These are phyloP conservation scores for Muricea muricata DNA, from an alignment of 92 coral and sea anemone species.

Conservation along the genomic window DNA sequence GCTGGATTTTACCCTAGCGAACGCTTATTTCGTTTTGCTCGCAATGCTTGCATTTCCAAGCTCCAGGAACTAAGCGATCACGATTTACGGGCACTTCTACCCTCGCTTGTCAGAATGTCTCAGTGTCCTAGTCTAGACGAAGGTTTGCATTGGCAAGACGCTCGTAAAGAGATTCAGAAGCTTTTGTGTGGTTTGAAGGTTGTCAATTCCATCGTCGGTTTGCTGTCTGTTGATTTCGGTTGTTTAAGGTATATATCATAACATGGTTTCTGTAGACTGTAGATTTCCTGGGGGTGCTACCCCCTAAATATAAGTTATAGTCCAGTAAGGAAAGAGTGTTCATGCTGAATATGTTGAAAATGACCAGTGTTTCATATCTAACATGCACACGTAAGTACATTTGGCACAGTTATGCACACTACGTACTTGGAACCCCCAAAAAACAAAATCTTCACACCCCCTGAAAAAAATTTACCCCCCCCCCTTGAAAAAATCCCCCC, in stretches of 20 bases:
- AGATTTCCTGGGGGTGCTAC: too few species aligned
- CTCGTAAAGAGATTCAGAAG: constrained; percentile 91
- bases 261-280: too few species aligned
- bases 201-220: constrained; percentile 89
- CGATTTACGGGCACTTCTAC: constrained; percentile 84
- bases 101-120: constrained; percentile 98
- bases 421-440: too few species aligned
- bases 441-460: too few species aligned
- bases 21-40: constrained; percentile 81
- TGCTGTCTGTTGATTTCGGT: constrained; percentile 93
- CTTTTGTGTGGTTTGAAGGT: constrained; percentile 90
- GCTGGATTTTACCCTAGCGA: constrained; percentile 75
- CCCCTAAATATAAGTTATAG: too few species aligned
- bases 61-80: constrained; percentile 68
- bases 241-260: constrained; percentile 72
- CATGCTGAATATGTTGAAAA: too few species aligned
- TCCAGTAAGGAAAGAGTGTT: too few species aligned
- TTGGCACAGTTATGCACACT: too few species aligned
- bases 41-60: constrained; percentile 79
- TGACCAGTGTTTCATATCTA: too few species aligned
- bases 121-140: constrained; percentile 96
- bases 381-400: too few species aligned
- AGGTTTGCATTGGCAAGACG: constrained; percentile 90
- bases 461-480: too few species aligned
- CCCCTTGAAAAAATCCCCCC: too few species aligned